These are phyloP conservation scores for Pachyramphus minor DNA, from an alignment of 2,113 vertebrate genomes.

Conservation along the genomic window DNA sequence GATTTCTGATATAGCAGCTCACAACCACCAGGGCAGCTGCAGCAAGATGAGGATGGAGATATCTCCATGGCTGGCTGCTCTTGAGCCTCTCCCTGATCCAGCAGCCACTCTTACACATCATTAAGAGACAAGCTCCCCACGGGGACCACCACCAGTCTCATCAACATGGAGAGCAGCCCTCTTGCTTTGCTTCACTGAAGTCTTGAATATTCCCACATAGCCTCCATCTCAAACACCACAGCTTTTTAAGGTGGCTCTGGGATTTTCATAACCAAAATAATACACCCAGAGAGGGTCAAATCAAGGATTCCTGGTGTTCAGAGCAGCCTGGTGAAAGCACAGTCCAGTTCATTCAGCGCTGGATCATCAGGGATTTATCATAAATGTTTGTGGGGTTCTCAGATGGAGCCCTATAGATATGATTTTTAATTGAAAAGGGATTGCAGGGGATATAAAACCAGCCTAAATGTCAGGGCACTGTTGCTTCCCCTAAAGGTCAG, in stretches of 20 bases:
- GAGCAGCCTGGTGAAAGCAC: neutral
- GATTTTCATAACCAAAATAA: neutral
- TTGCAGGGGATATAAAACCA: constrained; percentile 38
- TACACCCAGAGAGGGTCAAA: constrained; percentile 3
- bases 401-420: neutral
- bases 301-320: neutral
- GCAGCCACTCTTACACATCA: constrained; percentile 51
- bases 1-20: neutral
- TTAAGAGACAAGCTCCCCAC: constrained; percentile 26
- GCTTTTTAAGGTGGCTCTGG: constrained; percentile 16
- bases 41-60: neutral
- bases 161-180: neutral
- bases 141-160: neutral
- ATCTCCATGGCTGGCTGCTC: neutral
- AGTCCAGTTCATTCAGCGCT: neutral
- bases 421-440: constrained; percentile 53
- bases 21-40: neutral
- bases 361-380: neutral
- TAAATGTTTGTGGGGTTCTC: neutral
- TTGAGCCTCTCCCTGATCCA: neutral
- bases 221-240: neutral
- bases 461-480: constrained; percentile 31
- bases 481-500: constrained; percentile 51
- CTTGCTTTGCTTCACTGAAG: constrained; percentile 21
- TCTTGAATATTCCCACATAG: neutral